A percentile compares a stretch with the other conserved stretches of the same genome.
phyloP scores from a whole-genome alignment of 2,113 vertebrate species.

The Neopipo cinnamomea region DNA sequence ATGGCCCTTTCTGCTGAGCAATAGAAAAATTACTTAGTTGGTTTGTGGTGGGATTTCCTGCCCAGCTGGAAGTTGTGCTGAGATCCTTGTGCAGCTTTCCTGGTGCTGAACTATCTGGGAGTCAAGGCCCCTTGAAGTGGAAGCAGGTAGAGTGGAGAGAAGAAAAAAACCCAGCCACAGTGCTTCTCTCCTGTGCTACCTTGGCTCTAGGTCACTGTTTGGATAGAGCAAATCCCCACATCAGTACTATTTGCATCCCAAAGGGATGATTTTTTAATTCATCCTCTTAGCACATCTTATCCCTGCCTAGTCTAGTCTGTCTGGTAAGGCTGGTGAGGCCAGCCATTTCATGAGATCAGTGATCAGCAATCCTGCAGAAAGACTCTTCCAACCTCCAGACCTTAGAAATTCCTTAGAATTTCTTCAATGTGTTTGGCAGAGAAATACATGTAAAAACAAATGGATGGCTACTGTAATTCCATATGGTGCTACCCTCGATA shows the following conservation, averaged over 20 bases:
- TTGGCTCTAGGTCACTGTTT: neutral
- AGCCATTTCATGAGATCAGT: neutral
- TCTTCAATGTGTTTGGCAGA: neutral
- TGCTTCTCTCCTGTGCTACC: neutral
- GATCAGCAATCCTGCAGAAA: neutral
- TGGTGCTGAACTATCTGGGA: neutral
- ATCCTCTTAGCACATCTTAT: constrained; percentile 36
- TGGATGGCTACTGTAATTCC: constrained; percentile 3
- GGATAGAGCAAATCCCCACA: neutral
- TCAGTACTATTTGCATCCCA: constrained; percentile 9
- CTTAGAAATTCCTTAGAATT: neutral
- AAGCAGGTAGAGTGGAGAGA: neutral
- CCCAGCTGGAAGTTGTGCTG: neutral
- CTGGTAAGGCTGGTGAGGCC: neutral
- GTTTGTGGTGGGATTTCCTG: neutral
- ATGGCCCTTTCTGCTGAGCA: neutral
- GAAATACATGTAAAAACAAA: neutral
- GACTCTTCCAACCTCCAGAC: neutral
- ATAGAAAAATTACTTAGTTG: neutral
- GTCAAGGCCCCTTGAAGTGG: neutral
- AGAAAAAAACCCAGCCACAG: neutral
- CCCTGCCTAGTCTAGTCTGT: neutral
- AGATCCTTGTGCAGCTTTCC: neutral
- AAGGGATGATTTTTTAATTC: neutral
- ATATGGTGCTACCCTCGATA: neutral